Evolutionary conservation across 2,888 invertebrate species (phyloP).

Genomic region (Dicyrtomina minuta): DNA sequence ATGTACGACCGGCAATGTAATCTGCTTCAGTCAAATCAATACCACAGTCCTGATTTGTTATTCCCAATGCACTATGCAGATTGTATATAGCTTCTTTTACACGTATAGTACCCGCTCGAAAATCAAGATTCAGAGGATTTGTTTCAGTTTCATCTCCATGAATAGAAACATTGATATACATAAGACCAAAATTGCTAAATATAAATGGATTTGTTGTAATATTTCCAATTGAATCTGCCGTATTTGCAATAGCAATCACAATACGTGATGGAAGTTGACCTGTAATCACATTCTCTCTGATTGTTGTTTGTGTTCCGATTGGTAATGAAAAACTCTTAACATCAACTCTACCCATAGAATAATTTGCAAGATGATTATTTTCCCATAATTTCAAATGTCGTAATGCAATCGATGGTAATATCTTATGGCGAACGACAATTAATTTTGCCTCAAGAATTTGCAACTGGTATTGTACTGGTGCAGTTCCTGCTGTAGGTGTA

Average conservation of each 20-base stretch:
- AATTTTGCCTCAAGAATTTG: conserved; percentile 34
- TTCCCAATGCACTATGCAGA: conserved; percentile 7
- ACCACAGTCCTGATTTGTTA: conserved; percentile 10
- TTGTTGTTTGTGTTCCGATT: conserved; percentile 17
- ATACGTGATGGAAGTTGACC: conserved; percentile 35
- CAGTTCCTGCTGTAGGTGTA: not conserved
- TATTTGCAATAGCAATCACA: conserved; percentile 31
- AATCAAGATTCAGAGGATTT: not conserved
- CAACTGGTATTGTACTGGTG: too few species aligned
- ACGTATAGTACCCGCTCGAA: not conserved
- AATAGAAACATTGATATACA: conserved; percentile 2
- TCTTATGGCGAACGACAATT: conserved; percentile 18
- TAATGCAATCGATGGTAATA: conserved; percentile 33
- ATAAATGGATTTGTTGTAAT: conserved; percentile 17
- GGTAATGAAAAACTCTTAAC: conserved; percentile 37
- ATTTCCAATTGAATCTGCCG: conserved; percentile 12
- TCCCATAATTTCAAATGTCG: conserved; percentile 34
- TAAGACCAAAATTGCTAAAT: conserved; percentile 5
- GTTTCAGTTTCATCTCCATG: conserved; percentile 9
- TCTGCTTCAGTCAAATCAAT: conserved; percentile 8
- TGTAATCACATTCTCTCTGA: conserved; percentile 32
- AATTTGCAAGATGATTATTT: not conserved
- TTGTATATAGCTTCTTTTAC: conserved; percentile 14
- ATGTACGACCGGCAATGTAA: conserved; percentile 8
- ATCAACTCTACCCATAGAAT: conserved; percentile 26